A percentile compares a stretch with the other conserved stretches of the same genome.
These are phyloP conservation scores for Ceratothoa steindachneri DNA, from an alignment of 2,888 invertebrate genomes.

Conservation along the genomic window DNA sequence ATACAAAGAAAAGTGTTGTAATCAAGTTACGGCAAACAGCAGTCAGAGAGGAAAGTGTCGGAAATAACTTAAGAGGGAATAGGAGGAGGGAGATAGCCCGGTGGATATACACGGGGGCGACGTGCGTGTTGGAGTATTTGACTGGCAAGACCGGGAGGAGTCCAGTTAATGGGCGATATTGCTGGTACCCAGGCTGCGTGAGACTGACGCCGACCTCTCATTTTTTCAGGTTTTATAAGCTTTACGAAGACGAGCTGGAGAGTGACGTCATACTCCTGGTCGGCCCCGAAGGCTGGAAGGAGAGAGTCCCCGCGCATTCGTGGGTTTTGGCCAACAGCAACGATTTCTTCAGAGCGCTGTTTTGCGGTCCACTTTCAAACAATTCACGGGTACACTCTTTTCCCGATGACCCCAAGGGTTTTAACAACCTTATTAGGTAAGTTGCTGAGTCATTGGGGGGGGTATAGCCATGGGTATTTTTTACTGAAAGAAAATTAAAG, in stretches of 20 bases:
- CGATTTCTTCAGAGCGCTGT: conserved; percentile 63
- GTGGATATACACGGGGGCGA: too few relatives aligned
- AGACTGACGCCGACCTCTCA: background rate
- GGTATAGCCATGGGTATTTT: too few relatives aligned
- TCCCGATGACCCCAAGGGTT: conserved; percentile 37
- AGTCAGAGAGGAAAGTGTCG: background rate
- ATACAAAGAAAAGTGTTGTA: too few relatives aligned
- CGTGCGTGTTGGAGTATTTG: too few relatives aligned
- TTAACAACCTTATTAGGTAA: conserved; percentile 44
- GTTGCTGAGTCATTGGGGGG: background rate
- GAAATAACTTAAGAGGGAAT: background rate
- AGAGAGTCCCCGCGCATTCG: conserved; percentile 65
- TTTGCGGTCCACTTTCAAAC: conserved; percentile 55
- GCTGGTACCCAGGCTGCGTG: background rate
- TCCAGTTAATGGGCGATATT: background rate
- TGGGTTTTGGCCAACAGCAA: conserved; percentile 62
- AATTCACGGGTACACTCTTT: conserved; percentile 46
- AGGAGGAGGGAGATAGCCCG: too few relatives aligned
- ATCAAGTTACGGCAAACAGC: too few relatives aligned
- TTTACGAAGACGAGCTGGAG: conserved; percentile 51
- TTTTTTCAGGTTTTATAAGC: conserved; percentile 31
- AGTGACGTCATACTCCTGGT: conserved; percentile 64
- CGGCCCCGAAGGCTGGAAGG: conserved; percentile 53
- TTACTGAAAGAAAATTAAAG: too few relatives aligned
- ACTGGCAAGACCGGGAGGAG: too few relatives aligned